A percentile compares a stretch with the other conserved stretches of the same genome.
Evolutionary conservation across 2,888 invertebrate genomes (phyloP).

Genomic region (Diaphora mendica): DNA sequence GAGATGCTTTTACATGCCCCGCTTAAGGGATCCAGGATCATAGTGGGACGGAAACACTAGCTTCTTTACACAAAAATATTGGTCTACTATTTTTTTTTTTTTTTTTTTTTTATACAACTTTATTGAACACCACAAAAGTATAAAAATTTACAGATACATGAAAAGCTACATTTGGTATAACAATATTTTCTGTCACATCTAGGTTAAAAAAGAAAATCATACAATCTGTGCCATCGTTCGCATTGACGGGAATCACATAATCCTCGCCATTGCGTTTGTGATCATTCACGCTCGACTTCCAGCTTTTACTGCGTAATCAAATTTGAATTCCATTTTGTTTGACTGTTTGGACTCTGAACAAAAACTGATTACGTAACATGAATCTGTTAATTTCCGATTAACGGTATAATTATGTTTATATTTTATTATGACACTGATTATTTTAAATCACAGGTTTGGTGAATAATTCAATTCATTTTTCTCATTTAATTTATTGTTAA

Average conservation of each 20-base stretch:
- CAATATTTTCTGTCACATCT: constrained; percentile 41
- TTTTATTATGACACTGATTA: not conserved
- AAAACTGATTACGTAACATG: constrained; percentile 3
- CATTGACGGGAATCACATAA: constrained; percentile 64
- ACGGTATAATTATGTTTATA: not conserved
- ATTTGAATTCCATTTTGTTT: constrained; percentile 50
- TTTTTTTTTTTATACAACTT: no score
- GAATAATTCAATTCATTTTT: not conserved
- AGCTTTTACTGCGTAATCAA: constrained; percentile 59
- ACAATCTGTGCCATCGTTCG: constrained; percentile 54
- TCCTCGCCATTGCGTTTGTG: constrained; percentile 65
- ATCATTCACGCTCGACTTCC: constrained; percentile 69
- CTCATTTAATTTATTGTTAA: not conserved
- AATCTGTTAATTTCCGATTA: constrained; percentile 11
- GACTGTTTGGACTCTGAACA: constrained; percentile 15
- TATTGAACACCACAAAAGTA: no score
- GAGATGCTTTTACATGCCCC: no score
- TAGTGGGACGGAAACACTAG: no score
- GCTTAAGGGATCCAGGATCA: no score
- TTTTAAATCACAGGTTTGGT: not conserved
- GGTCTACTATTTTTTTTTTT: no score
- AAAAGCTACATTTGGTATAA: no score
- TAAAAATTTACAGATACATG: no score
- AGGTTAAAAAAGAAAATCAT: constrained; percentile 41
- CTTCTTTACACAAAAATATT: not conserved